These are phyloP conservation scores for Ichneumoninae sp. DNA, from an alignment of 2,888 invertebrate genomes.

Conservation along the genomic window DNA sequence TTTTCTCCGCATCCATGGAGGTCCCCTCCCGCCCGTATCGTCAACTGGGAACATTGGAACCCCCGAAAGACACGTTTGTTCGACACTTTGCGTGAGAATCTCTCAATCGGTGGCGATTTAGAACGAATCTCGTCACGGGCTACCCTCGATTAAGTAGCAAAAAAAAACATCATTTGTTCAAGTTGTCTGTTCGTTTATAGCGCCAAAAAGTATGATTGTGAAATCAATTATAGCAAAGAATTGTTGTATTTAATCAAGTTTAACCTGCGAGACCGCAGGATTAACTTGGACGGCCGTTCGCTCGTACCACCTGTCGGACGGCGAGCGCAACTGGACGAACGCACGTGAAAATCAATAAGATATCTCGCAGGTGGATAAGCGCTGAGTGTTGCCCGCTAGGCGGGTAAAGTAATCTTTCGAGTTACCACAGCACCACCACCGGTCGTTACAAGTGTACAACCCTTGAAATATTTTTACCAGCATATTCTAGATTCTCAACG, in stretches of 20 bases:
- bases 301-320: slow-evolving; percentile 78
- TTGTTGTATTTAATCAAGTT: not conserved
- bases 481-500: slow-evolving; percentile 1
- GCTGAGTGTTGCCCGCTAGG: slow-evolving; percentile 53
- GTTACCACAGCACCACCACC: slow-evolving; percentile 53
- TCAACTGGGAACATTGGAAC: slow-evolving; percentile 18
- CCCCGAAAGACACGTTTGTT: slow-evolving; percentile 51
- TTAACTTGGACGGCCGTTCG: slow-evolving; percentile 42
- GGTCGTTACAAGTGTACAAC: not conserved
- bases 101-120: slow-evolving; percentile 42
- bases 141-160: slow-evolving; percentile 6
- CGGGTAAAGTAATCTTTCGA: slow-evolving; percentile 71
- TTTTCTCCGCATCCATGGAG: slow-evolving; percentile 39
- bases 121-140: slow-evolving; percentile 40
- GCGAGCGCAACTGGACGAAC: slow-evolving; percentile 70
- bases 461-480: slow-evolving; percentile 31
- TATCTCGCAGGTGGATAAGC: slow-evolving; percentile 78
- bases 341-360: slow-evolving; percentile 77
- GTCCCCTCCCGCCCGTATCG: slow-evolving; percentile 6
- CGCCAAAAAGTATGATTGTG: not conserved
- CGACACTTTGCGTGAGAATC: slow-evolving; percentile 64
- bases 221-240: not conserved
- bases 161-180: not conserved
- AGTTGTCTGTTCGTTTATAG: not conserved
- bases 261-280: slow-evolving; percentile 3